Percentiles rank a stretch among this genome's conserved stretches.
Conservation (phyloP, 2,113 vertebrate species). For the Pantherophis guttatus region DNA sequence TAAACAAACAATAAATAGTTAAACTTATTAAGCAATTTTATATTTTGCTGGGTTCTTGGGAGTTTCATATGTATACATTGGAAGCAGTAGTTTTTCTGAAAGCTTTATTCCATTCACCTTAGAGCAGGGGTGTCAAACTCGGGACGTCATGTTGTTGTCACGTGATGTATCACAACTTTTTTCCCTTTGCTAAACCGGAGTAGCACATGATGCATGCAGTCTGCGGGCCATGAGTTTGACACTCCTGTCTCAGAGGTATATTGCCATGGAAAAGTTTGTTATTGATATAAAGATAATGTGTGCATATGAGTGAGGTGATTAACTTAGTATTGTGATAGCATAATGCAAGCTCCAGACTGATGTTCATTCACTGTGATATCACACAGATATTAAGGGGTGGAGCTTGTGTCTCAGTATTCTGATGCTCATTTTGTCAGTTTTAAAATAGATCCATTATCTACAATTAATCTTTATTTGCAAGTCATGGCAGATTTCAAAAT, state of each 20-base stretch:
- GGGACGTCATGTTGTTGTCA: too few species aligned
- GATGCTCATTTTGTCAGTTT: not conserved
- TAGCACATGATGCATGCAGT: too few species aligned
- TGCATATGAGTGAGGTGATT: not conserved
- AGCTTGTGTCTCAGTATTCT: not conserved
- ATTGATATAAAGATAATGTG: not conserved
- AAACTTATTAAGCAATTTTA: not conserved
- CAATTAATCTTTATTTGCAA: not conserved
- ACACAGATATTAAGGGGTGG: not conserved
- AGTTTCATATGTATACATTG: not conserved
- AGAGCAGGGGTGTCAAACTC: not conserved
- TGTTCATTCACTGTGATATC: not conserved
- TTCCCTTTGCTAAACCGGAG: too few species aligned
- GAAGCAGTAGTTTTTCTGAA: not conserved
- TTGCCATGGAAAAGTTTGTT: not conserved
- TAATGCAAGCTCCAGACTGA: not conserved
- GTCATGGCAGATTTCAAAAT: not conserved
- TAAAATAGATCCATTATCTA: not conserved
- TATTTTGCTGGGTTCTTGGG: not conserved
- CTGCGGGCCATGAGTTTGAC: too few species aligned
- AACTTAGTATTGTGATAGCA: not conserved
- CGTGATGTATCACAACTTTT: too few species aligned
- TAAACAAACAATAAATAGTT: not conserved
- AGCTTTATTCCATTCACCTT: not conserved
- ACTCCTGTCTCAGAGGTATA: not conserved